phyloP scores from a whole-genome alignment of 2,113 vertebrate species.

The Poeciliopsis prolifica region DNA sequence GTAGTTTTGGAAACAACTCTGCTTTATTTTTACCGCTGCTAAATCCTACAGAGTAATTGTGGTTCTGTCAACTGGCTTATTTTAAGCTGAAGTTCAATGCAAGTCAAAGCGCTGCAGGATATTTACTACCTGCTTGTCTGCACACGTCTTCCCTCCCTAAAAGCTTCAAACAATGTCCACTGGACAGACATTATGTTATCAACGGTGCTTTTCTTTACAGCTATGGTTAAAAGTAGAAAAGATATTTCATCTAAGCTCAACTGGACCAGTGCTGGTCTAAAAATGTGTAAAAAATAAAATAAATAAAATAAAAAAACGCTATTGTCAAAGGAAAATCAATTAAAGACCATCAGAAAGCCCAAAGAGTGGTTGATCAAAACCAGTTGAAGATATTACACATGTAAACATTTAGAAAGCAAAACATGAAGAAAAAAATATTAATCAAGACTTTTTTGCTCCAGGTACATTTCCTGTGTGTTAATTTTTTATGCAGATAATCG shows the following conservation, averaged over 20 bases:
- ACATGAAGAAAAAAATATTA: neutral
- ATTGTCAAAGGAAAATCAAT: too few species aligned
- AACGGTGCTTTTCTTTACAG: neutral
- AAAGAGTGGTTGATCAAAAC: too few species aligned
- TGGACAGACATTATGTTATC: neutral
- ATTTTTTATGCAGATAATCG: neutral
- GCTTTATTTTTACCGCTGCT: conserved; percentile 1
- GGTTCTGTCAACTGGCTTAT: conserved; percentile 5
- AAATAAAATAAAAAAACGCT: too few species aligned
- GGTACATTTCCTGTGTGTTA: neutral
- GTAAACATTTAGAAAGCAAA: neutral
- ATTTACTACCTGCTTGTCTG: neutral
- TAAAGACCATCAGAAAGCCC: too few species aligned
- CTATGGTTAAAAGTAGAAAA: neutral
- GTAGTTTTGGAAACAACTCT: neutral
- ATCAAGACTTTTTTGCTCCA: neutral
- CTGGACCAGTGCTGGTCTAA: too few species aligned
- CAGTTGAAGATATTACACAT: too few species aligned
- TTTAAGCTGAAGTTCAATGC: conserved; percentile 1
- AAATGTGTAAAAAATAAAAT: too few species aligned
- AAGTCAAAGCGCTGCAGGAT: neutral
- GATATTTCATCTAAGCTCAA: neutral
- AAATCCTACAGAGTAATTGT: conserved; percentile 3
- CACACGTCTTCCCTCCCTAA: neutral
- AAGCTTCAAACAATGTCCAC: neutral